These are phyloP conservation scores for Diachrysia chrysitis DNA, from an alignment of 2,888 invertebrate species.

Conservation along the genomic window DNA sequence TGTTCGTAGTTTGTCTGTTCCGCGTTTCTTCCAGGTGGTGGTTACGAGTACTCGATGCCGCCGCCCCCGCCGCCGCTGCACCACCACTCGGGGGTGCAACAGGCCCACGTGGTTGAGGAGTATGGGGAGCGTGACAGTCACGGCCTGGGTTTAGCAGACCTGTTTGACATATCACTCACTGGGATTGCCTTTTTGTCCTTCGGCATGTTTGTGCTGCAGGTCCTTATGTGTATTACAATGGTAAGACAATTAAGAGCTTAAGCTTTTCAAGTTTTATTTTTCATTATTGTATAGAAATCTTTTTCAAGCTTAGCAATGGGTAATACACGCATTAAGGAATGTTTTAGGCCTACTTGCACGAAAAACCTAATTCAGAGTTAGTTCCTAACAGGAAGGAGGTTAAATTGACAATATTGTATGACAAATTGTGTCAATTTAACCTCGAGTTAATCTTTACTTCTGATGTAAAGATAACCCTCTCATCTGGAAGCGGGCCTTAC, in stretches of 20 bases:
- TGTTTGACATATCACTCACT: slow-evolving; percentile 94
- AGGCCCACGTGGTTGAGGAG: slow-evolving; percentile 70
- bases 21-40: slow-evolving; percentile 71
- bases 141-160: slow-evolving; percentile 91
- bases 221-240: slow-evolving; percentile 93
- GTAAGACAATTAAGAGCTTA: slow-evolving; percentile 75
- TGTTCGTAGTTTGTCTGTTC: neutral
- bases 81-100: slow-evolving; percentile 70
- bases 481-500: too few relatives aligned
- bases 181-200: slow-evolving; percentile 95
- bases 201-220: slow-evolving; percentile 94
- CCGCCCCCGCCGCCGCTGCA: slow-evolving; percentile 82
- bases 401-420: too few relatives aligned
- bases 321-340: too few relatives aligned
- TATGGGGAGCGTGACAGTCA: slow-evolving; percentile 84
- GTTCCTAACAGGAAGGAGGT: too few relatives aligned
- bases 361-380: too few relatives aligned
- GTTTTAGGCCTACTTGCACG: too few relatives aligned
- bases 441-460: too few relatives aligned
- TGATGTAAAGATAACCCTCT: too few relatives aligned
- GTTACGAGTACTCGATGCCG: slow-evolving; percentile 84
- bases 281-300: too few relatives aligned
- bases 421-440: too few relatives aligned
- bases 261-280: too few relatives aligned
- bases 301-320: too few relatives aligned